These are phyloP conservation scores for Oceanites oceanicus DNA, from an alignment of 2,113 vertebrate genomes.

Conservation along the genomic window DNA sequence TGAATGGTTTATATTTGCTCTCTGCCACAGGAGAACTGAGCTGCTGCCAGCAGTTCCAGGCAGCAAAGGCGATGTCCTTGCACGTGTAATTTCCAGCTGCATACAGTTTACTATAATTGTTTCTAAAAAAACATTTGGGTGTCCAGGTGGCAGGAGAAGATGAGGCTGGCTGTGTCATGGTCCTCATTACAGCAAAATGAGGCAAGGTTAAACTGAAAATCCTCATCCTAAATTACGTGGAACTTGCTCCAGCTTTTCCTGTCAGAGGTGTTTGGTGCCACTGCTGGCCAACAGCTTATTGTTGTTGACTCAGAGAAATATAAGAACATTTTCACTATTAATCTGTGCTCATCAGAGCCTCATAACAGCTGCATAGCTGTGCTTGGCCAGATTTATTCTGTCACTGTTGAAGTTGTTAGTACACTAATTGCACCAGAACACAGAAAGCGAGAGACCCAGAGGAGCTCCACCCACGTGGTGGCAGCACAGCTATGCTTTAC, in stretches of 20 bases:
- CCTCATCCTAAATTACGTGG: not conserved
- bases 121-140: not conserved
- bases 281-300: not conserved
- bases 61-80: not conserved
- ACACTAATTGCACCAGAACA: not conserved
- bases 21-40: not conserved
- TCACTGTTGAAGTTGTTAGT: not conserved
- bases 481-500: slow-evolving; percentile 45
- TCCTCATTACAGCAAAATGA: not conserved
- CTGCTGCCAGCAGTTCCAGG: not conserved
- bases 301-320: not conserved
- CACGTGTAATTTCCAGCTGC: not conserved
- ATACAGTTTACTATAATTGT: not conserved
- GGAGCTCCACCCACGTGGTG: slow-evolving; percentile 69
- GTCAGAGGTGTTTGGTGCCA: not conserved
- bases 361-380: not conserved
- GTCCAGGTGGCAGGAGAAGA: not conserved
- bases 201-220: slow-evolving; percentile 5
- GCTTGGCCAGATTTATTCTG: not conserved
- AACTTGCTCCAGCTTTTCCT: not conserved
- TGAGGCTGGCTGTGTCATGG: not conserved
- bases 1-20: not conserved
- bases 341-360: not conserved
- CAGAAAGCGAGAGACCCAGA: not conserved
- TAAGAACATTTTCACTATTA: not conserved